Evolutionary conservation across 2,797 vertebrate species (phyloP).

Genomic region (Petrocephalus schoutedeni): DNA sequence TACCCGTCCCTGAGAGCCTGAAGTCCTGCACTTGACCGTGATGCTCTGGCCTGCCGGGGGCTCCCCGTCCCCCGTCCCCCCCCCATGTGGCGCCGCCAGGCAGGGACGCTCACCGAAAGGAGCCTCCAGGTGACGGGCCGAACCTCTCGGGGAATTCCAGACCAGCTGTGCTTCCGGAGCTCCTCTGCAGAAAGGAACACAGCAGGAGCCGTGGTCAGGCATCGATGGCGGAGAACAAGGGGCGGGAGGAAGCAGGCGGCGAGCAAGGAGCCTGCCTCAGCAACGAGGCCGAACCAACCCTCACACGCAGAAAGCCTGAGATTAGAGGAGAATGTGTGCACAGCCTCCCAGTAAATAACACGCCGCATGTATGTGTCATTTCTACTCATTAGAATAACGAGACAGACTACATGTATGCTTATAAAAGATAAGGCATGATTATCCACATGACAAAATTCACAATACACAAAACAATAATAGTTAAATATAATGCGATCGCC

Average conservation of each 20-base stretch:
- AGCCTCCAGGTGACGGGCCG: conserved; percentile 95
- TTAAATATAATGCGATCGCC: not conserved
- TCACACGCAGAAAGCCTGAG: not conserved
- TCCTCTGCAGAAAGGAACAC: conserved; percentile 71
- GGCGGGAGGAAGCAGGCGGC: no score
- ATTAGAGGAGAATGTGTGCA: not conserved
- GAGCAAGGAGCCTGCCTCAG: no score
- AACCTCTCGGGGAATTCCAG: conserved; percentile 88
- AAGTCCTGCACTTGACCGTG: not conserved
- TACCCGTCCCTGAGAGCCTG: not conserved
- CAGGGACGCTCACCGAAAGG: conserved; percentile 76
- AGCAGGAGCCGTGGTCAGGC: not conserved
- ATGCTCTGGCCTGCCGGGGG: not conserved
- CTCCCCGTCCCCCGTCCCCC: not conserved
- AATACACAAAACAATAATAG: not conserved
- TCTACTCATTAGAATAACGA: not conserved
- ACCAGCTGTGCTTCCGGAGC: conserved; percentile 94
- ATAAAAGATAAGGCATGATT: not conserved
- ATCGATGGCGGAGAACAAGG: not conserved
- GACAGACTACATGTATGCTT: not conserved
- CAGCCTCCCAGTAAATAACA: not conserved
- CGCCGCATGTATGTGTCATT: not conserved
- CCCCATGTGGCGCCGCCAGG: no score
- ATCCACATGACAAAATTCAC: not conserved
- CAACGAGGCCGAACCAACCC: not conserved